These are phyloP conservation scores for Iguana delicatissima DNA, from an alignment of 2,797 vertebrate species.

Conservation along the genomic window DNA sequence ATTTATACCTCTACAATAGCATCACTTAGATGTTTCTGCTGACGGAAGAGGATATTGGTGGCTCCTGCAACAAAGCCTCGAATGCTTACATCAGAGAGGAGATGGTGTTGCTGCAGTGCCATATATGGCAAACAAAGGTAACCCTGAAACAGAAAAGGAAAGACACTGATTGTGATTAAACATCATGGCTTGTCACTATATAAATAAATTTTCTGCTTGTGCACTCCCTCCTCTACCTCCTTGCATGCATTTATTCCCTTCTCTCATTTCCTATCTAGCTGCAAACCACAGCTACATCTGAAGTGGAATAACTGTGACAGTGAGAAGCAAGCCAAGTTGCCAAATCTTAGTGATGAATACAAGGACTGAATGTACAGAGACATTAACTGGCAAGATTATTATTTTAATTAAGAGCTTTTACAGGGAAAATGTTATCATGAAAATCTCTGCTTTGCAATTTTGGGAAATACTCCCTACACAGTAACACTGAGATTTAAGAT, in stretches of 20 bases:
- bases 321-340: constrained; percentile 2
- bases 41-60: constrained; percentile 96
- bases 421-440: not conserved
- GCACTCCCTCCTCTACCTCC: no score
- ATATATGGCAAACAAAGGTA: constrained; percentile 98
- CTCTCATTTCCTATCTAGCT: not conserved
- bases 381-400: not conserved
- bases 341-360: constrained; percentile 15
- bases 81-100: constrained; percentile 92
- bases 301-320: not conserved
- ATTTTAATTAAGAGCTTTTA: not conserved
- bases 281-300: not conserved
- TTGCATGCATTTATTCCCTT: not conserved
- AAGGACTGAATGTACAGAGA: not conserved
- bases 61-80: constrained; percentile 96
- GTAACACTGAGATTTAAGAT: not conserved
- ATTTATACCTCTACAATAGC: constrained; percentile 89
- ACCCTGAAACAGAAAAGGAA: constrained; percentile 81
- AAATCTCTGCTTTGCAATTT: not conserved
- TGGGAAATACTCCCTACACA: not conserved
- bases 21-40: constrained; percentile 96
- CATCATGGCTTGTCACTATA: not conserved
- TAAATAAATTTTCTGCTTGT: not conserved
- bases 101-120: constrained; percentile 98
- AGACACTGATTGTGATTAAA: not conserved